A percentile compares a stretch with the other conserved stretches of the same genome.
Evolutionary conservation across 2,797 vertebrate genomes (phyloP).

Genomic region (Mus caroli): DNA sequence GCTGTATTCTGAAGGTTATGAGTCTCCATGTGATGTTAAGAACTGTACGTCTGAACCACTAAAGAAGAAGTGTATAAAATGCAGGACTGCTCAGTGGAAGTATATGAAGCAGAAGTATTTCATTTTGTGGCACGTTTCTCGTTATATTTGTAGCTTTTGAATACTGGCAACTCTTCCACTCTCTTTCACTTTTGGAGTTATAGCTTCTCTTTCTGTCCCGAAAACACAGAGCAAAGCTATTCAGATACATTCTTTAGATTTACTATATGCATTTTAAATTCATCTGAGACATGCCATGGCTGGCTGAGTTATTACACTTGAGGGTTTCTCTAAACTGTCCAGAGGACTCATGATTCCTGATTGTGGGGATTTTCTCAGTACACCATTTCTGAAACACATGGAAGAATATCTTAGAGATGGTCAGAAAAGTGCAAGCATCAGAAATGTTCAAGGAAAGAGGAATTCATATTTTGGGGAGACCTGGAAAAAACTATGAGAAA

Average conservation of each 20-base stretch:
- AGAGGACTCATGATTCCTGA: not conserved
- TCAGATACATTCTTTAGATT: conserved; percentile 62
- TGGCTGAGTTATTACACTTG: not conserved
- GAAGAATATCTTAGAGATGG: not conserved
- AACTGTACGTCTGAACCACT: conserved; percentile 67
- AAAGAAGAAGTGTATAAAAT: conserved; percentile 72
- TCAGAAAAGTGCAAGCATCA: not conserved
- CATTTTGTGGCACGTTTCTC: conserved; percentile 34
- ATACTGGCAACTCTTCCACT: conserved; percentile 7
- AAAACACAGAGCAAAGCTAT: conserved; percentile 48
- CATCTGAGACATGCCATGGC: conserved; percentile 41
- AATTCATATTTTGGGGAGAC: not conserved
- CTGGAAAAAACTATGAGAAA: conserved; percentile 12
- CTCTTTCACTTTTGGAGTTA: conserved; percentile 67
- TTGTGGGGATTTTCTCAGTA: not conserved
- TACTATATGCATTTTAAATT: conserved; percentile 50
- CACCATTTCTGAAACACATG: not conserved
- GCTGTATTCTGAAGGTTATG: conserved; percentile 71
- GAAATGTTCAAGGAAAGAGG: not conserved
- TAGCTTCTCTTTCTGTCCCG: conserved; percentile 31
- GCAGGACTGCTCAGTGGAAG: conserved; percentile 29
- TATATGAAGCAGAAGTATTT: conserved; percentile 75
- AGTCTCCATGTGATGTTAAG: conserved; percentile 73
- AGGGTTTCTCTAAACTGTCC: not conserved
- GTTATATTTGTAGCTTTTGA: conserved; percentile 69